Percentiles rank a stretch among this genome's conserved stretches.
These are phyloP conservation scores for Epirrhoe alternata DNA, from an alignment of 2,888 invertebrate genomes.

Conservation along the genomic window DNA sequence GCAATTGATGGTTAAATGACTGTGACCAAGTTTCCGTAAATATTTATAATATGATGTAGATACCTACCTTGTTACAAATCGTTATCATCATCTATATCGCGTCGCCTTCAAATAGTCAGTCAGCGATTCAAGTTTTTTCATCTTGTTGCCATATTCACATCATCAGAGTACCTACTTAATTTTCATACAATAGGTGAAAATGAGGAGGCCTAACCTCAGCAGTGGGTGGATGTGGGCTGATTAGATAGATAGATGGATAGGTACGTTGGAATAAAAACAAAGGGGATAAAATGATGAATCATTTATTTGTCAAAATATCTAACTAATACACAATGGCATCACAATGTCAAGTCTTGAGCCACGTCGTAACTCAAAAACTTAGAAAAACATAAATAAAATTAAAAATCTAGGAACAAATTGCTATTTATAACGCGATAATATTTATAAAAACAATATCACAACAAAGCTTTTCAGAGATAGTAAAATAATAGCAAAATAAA, in stretches of 20 bases:
- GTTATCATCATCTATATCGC: neutral
- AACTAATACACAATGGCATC: conserved; percentile 61
- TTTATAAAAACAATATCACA: conserved; percentile 60
- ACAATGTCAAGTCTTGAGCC: conserved; percentile 46
- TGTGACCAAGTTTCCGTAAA: neutral
- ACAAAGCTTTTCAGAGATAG: conserved; percentile 42
- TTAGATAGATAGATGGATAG: too few relatives aligned
- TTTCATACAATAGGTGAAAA: too few relatives aligned
- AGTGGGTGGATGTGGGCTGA: too few relatives aligned
- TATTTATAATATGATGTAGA: neutral
- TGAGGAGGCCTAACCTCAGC: too few relatives aligned
- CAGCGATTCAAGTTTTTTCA: too few relatives aligned
- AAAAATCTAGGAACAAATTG: conserved; percentile 60
- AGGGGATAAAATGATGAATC: conserved; percentile 53
- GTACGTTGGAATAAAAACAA: conserved; percentile 29
- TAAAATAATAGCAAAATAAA: conserved; percentile 22
- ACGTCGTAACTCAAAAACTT: conserved; percentile 40
- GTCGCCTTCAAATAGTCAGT: too few relatives aligned
- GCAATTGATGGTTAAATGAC: neutral
- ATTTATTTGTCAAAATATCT: conserved; percentile 68
- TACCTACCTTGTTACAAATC: neutral
- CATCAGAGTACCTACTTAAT: too few relatives aligned
- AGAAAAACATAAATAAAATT: conserved; percentile 44
- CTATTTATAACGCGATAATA: conserved; percentile 44
- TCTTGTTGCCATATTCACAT: too few relatives aligned